Evolutionary conservation across 2,797 vertebrate genomes (phyloP).

Genomic region (Pogoniulus pusillus): DNA sequence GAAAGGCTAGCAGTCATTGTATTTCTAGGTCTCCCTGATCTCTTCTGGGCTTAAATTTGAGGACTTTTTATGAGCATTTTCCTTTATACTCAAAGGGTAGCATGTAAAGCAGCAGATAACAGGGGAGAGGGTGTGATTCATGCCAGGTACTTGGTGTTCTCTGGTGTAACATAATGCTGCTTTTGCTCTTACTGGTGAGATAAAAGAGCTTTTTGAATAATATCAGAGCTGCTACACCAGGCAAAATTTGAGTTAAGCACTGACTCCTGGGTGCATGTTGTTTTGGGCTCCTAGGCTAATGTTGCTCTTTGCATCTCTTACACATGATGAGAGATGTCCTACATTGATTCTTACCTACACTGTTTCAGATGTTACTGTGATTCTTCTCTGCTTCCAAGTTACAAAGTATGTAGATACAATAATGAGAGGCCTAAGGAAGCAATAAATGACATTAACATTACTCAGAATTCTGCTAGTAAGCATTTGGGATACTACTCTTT

Average conservation of each 20-base stretch:
- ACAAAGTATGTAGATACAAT: neutral
- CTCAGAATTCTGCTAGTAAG: neutral
- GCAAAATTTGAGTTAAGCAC: neutral
- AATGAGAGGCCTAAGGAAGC: neutral
- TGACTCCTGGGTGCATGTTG: neutral
- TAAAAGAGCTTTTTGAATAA: neutral
- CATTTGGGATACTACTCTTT: neutral
- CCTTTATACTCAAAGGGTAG: slow-evolving; percentile 41
- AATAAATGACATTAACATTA: neutral
- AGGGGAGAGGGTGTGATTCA: neutral
- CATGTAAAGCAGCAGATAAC: slow-evolving; percentile 3
- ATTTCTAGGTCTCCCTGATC: slow-evolving; percentile 65
- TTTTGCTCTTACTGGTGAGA: neutral
- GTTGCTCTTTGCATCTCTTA: neutral
- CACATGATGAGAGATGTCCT: neutral
- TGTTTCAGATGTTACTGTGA: neutral
- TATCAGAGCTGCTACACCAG: neutral
- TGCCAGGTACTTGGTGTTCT: neutral
- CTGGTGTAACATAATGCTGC: neutral
- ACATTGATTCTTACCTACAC: neutral
- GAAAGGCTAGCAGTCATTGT: slow-evolving; percentile 45
- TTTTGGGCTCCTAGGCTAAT: neutral
- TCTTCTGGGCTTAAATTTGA: slow-evolving; percentile 58
- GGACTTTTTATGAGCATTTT: slow-evolving; percentile 50
- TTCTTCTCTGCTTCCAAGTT: neutral